phyloP scores from a whole-genome alignment of 2,113 vertebrate species.

The Recurvirostra avosetta region DNA sequence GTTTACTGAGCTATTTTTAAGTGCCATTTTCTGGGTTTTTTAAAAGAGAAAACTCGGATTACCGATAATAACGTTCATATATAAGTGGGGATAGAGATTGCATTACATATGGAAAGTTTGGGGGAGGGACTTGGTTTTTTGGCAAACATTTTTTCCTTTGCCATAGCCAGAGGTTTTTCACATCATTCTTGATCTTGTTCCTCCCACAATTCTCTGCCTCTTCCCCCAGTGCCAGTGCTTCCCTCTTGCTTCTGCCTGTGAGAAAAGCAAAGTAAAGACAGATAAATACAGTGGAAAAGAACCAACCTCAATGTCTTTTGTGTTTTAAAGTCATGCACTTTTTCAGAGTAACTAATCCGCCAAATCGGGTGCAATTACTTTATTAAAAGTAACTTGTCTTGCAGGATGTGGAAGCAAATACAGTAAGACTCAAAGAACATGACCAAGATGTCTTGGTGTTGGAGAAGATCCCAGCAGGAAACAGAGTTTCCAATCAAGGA shows the following conservation, averaged over 20 bases:
- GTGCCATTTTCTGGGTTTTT: neutral
- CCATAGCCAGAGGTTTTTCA: neutral
- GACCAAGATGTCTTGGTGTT: conserved; percentile 96
- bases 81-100: neutral
- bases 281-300: neutral
- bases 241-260: neutral
- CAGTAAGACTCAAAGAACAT: conserved; percentile 98
- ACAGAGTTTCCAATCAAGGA: conserved; percentile 82
- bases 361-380: conserved; percentile 10
- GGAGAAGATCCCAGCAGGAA: conserved; percentile 89
- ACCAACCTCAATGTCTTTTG: neutral
- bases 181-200: neutral
- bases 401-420: conserved; percentile 98
- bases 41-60: neutral
- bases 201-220: neutral
- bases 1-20: neutral
- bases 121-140: neutral
- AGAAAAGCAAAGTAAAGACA: neutral
- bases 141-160: neutral
- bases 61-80: neutral
- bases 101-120: neutral
- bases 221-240: neutral
- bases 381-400: conserved; percentile 69
- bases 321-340: neutral
- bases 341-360: neutral